phyloP scores from a whole-genome alignment of 2,113 vertebrate species.

The Notarius quadriscutis region DNA sequence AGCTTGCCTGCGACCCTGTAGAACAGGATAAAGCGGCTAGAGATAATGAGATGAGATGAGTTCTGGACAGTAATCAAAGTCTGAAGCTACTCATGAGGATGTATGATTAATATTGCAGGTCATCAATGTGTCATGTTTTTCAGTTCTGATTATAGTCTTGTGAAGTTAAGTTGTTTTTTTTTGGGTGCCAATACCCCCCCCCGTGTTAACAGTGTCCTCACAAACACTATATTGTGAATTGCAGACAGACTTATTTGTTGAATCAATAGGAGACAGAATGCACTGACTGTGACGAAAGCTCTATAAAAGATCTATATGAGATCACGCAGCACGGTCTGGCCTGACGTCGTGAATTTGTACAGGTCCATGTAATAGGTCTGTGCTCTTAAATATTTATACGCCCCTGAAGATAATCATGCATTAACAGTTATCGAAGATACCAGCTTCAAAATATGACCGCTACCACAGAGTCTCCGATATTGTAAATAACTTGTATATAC shows the following conservation, averaged over 20 bases:
- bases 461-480: constrained; percentile 28
- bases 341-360: constrained; percentile 7
- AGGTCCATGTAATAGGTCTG: background rate
- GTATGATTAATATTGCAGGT: constrained; percentile 27
- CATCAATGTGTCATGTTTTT: constrained; percentile 26
- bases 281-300: background rate
- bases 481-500: constrained; percentile 78
- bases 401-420: constrained; percentile 31
- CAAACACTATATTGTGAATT: constrained; percentile 30
- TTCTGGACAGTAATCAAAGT: background rate
- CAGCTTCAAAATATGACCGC: constrained; percentile 24
- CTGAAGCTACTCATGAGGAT: constrained; percentile 10
- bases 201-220: background rate
- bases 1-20: too few relatives aligned
- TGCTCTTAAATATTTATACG: constrained; percentile 34
- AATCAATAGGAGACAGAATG: background rate
- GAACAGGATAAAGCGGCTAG: too few relatives aligned
- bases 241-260: background rate
- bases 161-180: background rate
- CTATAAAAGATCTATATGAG: background rate
- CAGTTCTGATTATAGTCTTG: background rate
- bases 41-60: background rate
- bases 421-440: constrained; percentile 28
- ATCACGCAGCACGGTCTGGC: background rate
- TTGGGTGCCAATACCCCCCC: background rate